Base-by-base conservation (phyloP, 1,140 invertebrate genomes). In the Campodea augens region DNA sequence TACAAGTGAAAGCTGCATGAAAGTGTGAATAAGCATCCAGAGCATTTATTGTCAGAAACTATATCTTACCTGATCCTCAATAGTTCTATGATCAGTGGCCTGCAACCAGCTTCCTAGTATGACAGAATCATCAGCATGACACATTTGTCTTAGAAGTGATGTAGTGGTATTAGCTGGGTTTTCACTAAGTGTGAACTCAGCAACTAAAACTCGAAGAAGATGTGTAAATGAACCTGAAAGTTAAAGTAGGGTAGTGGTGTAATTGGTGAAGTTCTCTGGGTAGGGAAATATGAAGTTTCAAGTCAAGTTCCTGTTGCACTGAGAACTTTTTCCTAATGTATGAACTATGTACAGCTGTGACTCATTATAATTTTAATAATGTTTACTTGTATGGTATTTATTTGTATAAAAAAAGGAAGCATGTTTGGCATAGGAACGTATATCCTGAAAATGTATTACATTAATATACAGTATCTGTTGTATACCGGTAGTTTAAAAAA, bases 1-100 rank as follows among this genome's bases (percentile, higher is more conserved):
- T n/a, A n/a, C n/a, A n/a, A n/a, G n/a, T n/a, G n/a, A n/a, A n/a
- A n/a, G n/a, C n/a, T n/a, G n/a, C n/a, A n/a, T n/a, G n/a, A n/a
- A n/a, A n/a, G n/a, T n/a, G n/a, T n/a, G n/a, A n/a, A n/a, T n/a
- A n/a, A n/a, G n/a, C n/a, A n/a, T n/a, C n/a, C n/a, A n/a, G n/a
- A n/a, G n/a, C n/a, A n/a, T n/a, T n/a, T n/a, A n/a, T n/a, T n/a
- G n/a, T n/a, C n/a, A n/a, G n/a, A n/a, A n/a, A n/a, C n/a, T n/a
- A n/a, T n/a, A n/a, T n/a, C n/a, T n/a, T 57, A 96, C 89, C 75
- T 98, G 92, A 70, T 98, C 90, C 67, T 98, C 93, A 54, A 98
- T 90, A 29, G 81, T 82, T 46, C 87, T 80, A 65, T 97, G 90
- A 67, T 98, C 92, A 5, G 88, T 93, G 60, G 96, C 88, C 59